Evolutionary conservation across 2,888 invertebrate genomes (phyloP).

Genomic region (Pseudeuparius sepicola): DNA sequence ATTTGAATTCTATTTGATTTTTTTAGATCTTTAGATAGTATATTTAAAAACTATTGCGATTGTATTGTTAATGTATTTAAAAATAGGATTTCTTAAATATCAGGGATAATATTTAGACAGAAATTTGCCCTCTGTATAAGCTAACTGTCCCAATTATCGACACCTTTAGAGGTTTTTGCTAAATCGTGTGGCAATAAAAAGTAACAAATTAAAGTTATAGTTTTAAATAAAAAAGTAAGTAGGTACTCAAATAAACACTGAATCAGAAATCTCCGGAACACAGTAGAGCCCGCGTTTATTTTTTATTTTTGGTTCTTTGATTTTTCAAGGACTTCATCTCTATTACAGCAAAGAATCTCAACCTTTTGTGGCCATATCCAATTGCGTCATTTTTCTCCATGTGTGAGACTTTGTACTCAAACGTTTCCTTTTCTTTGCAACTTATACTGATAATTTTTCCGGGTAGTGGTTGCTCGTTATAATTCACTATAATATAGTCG

Average conservation of each 20-base stretch:
- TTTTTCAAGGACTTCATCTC: constrained; percentile 11
- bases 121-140: too few relatives aligned
- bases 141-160: too few relatives aligned
- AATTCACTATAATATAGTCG: constrained; percentile 16
- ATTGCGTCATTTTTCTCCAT: constrained; percentile 12
- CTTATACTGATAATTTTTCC: constrained; percentile 15
- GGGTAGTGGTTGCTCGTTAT: constrained; percentile 16
- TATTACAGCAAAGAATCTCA: constrained; percentile 6
- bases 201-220: too few relatives aligned
- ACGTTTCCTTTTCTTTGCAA: constrained; percentile 4
- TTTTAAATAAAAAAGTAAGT: too few relatives aligned
- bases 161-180: too few relatives aligned
- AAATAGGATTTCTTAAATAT: too few relatives aligned
- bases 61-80: too few relatives aligned
- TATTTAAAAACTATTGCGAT: too few relatives aligned
- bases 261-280: constrained; percentile 15
- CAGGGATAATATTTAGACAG: too few relatives aligned
- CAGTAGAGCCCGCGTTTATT: constrained; percentile 11
- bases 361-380: constrained; percentile 12
- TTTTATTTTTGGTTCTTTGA: constrained; percentile 8
- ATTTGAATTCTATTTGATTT: too few relatives aligned
- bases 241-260: constrained; percentile 3
- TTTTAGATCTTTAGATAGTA: too few relatives aligned
- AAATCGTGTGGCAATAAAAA: too few relatives aligned
- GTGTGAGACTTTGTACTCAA: constrained; percentile 7